Evolutionary conservation across 2,113 vertebrate species (phyloP), one percentile per base, ranked within the genome.

Genomic region (Vanacampus margaritifer): DNA sequence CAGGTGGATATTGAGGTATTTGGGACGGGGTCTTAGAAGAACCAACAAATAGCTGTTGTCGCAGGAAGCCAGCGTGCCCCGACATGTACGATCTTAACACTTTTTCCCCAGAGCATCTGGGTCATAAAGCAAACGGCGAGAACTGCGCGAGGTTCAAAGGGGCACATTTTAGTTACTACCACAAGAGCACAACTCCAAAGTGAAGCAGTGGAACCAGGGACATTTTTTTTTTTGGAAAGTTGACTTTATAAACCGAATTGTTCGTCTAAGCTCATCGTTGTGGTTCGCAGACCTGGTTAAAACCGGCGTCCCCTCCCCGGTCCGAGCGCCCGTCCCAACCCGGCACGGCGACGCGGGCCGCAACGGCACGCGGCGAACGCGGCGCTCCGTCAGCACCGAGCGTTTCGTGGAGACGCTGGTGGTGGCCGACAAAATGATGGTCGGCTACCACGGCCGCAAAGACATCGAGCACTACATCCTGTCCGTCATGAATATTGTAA

Each of bases 401-500:
- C 94, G 95, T 70, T 99, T 97, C 77, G 96, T 99, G 84, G 97
- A 99, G 90, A 99, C 96, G 0, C 84, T 99, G 21, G 96, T 99
- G 76, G 97, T 99, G 43, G 96, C 97, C 9, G 97, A 99, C 88
- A 99, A 97, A 92, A 99, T 99, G 97, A 99, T 99, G 96, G 96
- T 98, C 68, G 95, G 95, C 78, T 99, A 99, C 89, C 97, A 99
- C 74, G 97, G 97, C 59, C 95, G 97, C 87, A 98, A 97, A 91
- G 97, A 99, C 88, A 98, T 99, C 69, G 96, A 99, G 57, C 95
- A 97, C 92, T 99, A 99, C 90, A 93, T 99, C 91, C 81, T 99
- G 89, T 98, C 96, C 59, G 96, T 99, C 81, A 99, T 99, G 97
- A 99, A 99, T 93, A 99, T 99, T 98, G 97, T 99, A 99, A 98